Conservation (phyloP, 2,797 vertebrate species). For the Hemibagrus guttatus region DNA sequence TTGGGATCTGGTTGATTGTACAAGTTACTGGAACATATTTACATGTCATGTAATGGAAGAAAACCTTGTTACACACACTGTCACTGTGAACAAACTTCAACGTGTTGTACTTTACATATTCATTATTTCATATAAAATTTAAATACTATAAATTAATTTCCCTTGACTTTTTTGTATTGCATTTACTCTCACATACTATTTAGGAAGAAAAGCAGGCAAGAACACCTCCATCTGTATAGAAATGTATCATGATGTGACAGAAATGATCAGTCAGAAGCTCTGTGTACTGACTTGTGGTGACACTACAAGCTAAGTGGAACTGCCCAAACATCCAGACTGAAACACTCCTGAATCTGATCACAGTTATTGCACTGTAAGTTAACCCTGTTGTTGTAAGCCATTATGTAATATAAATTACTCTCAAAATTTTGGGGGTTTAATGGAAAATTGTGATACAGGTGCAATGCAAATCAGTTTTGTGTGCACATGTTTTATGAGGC, state of each 20-base stretch:
- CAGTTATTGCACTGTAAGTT: not conserved
- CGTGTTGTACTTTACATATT: no score
- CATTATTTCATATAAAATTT: no score
- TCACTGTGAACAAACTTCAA: no score
- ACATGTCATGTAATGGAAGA: no score
- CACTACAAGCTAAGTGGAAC: not conserved
- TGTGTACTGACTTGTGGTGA: not conserved
- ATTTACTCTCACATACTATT: no score
- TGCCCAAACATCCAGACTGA: not conserved
- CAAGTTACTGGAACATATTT: no score
- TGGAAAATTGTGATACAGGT: not conserved
- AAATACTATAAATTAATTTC: no score
- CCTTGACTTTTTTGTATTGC: no score
- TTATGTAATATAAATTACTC: not conserved
- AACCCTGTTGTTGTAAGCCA: not conserved
- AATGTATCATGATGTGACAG: not conserved
- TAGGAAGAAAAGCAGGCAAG: not conserved
- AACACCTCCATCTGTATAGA: not conserved
- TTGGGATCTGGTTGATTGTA: no score
- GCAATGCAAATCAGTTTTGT: constrained; percentile 5
- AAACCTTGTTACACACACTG: no score
- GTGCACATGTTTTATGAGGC: not conserved
- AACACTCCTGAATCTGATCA: not conserved
- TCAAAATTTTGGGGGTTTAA: not conserved
- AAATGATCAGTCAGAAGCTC: not conserved